A percentile compares a stretch with the other conserved stretches of the same genome.
These are phyloP conservation scores for Hemistola chrysoprasaria DNA, from an alignment of 2,888 invertebrate genomes.

Conservation along the genomic window DNA sequence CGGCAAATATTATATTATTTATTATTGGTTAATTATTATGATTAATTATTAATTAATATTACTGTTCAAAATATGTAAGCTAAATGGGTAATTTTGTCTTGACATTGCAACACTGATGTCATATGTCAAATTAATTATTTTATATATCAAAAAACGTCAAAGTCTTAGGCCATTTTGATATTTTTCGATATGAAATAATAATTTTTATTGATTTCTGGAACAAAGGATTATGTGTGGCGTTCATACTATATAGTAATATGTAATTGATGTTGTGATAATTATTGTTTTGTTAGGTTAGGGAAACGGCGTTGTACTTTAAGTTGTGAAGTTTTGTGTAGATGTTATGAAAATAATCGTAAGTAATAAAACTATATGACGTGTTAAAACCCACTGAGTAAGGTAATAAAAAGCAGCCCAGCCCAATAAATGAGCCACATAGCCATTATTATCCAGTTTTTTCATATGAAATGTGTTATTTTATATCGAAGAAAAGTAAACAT, in stretches of 20 bases:
- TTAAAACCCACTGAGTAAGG: constrained; percentile 23
- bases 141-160: constrained; percentile 16
- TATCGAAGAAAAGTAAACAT: no score
- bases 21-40: no score
- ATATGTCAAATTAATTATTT: constrained; percentile 1
- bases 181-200: constrained; percentile 46
- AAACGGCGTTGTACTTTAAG: constrained; percentile 2
- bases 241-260: constrained; percentile 17
- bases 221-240: constrained; percentile 38
- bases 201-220: constrained; percentile 60
- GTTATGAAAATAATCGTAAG: constrained; percentile 46
- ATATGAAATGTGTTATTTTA: no score
- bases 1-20: no score
- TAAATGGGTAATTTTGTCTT: no score
- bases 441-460: no score
- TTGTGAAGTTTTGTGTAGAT: constrained; percentile 31
- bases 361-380: constrained; percentile 63
- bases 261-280: constrained; percentile 11
- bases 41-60: no score
- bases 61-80: no score
- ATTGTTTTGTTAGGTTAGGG: constrained; percentile 18
- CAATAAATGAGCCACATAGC: no score
- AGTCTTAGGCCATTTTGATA: constrained; percentile 58
- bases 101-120: no score
- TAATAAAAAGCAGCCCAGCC: no score